Evolutionary conservation across 2,888 invertebrate genomes (phyloP).

Genomic region (Metalampra italica): DNA sequence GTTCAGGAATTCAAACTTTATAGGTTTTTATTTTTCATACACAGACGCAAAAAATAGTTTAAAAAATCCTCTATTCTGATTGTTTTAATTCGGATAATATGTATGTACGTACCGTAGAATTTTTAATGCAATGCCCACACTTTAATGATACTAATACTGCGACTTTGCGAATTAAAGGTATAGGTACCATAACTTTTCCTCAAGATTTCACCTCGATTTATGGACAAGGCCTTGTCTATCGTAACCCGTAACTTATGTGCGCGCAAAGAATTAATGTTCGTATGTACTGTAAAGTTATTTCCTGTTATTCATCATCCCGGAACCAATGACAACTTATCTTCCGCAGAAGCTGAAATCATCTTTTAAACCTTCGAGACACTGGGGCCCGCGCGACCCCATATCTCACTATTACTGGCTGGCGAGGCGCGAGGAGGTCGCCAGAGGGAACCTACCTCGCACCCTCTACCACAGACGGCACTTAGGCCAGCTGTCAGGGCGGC

Average conservation of each 20-base stretch:
- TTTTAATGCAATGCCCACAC: not conserved
- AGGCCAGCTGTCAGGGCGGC: slow-evolving; percentile 46
- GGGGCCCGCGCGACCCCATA: slow-evolving; percentile 69
- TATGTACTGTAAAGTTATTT: slow-evolving; percentile 5
- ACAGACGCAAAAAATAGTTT: too few relatives aligned
- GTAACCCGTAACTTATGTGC: slow-evolving; percentile 12
- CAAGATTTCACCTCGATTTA: slow-evolving; percentile 11
- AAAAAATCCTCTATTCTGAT: too few relatives aligned
- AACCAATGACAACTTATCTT: slow-evolving; percentile 6
- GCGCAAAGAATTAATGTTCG: slow-evolving; percentile 11
- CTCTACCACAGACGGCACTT: slow-evolving; percentile 39
- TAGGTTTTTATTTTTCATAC: too few relatives aligned
- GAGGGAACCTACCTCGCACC: slow-evolving; percentile 19
- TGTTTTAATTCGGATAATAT: too few relatives aligned
- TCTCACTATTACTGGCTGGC: slow-evolving; percentile 66
- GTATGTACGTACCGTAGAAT: not conserved
- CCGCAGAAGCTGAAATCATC: slow-evolving; percentile 62
- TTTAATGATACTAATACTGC: not conserved
- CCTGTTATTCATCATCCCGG: slow-evolving; percentile 7
- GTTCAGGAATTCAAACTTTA: too few relatives aligned
- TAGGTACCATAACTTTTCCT: not conserved
- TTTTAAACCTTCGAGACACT: slow-evolving; percentile 60
- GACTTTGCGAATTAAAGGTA: not conserved
- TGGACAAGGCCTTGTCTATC: slow-evolving; percentile 29
- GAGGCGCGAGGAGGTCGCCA: slow-evolving; percentile 41